Base-by-base conservation (phyloP, 2,113 vertebrate species). In the Ranitomeya variabilis region DNA sequence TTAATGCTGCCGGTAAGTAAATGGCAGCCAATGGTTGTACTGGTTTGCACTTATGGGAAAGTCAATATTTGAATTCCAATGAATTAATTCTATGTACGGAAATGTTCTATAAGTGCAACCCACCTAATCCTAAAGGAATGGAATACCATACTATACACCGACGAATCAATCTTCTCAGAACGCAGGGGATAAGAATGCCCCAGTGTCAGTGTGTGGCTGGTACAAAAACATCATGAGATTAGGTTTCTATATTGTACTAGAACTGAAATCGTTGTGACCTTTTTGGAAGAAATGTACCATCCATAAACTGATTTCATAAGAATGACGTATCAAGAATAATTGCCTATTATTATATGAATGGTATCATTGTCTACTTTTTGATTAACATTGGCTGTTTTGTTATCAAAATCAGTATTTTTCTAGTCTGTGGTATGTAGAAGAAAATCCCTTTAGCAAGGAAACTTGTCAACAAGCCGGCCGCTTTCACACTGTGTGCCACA, bases 1-100 rank as follows among this genome's bases (percentile, higher is more conserved):
- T 64, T 51, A 77, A 26, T 77, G 15, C 64, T 51, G 31, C 12
- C 15, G 67, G 55, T 77, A 51, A 59, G 66, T 85, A 12, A 57
- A 31, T 18, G 18, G 51, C 26, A 52, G 23, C 55, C 12, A 57
- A 51, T 81, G 14, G 73, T 74, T 81, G 18, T 9, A 82, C 54
- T 76, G 79, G 18, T 21, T 87, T 88, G 86, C 86, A 88, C 79
- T 73, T 88, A 54, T 60, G 7, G 79, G 54, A 60, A 69, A 69
- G 15, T 52, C 37, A 81, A 21, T 54, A 67, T 12, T 45, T 11
- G 18, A 55, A 84, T 4, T 37, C 60, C 11, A 15, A 52, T 21
- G 9, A 83, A 67, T 19, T 45, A 3, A 21, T 67, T 59, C 26
- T 59, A 1, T 45, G 12, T 15, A 74, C 26, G 2, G 18, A 51